These are phyloP conservation scores for Caenorhabditis afra DNA, from an alignment of 2,888 invertebrate species.

Conservation along the genomic window DNA sequence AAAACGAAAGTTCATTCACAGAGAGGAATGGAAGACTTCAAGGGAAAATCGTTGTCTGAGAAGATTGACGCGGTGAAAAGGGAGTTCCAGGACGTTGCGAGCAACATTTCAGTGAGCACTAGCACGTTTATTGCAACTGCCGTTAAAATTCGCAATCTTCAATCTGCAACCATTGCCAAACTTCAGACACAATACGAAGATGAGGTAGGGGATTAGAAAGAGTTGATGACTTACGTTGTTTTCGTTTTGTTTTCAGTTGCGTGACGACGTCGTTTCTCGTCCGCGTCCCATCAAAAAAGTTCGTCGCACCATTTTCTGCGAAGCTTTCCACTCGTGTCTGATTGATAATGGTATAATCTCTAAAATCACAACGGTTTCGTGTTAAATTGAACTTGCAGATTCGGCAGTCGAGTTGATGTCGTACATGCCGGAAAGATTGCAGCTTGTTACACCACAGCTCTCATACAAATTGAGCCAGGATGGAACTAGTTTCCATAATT, in stretches of 20 bases:
- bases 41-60: conserved; percentile 62
- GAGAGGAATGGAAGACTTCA: conserved; percentile 57
- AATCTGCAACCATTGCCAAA: conserved; percentile 73
- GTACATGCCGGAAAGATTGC: conserved; percentile 74
- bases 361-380: not conserved
- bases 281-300: conserved; percentile 27
- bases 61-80: conserved; percentile 57
- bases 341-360: conserved; percentile 40
- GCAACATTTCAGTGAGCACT: conserved; percentile 64
- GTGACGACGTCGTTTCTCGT: conserved; percentile 32
- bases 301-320: conserved; percentile 55
- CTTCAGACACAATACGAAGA: conserved; percentile 68
- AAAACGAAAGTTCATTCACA: conserved; percentile 9
- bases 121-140: conserved; percentile 72
- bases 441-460: conserved; percentile 75
- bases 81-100: conserved; percentile 62
- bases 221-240: not conserved
- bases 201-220: conserved; percentile 18
- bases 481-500: conserved; percentile 78
- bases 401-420: conserved; percentile 75
- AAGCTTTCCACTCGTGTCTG: conserved; percentile 51
- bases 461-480: conserved; percentile 77
- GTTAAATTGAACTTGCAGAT: conserved; percentile 50
- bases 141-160: conserved; percentile 77
- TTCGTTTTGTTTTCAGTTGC: conserved; percentile 25